Evolutionary conservation across 2,888 invertebrate genomes (phyloP), one percentile per base, ranked within the genome.

Genomic region (Nomada lathburiana): DNA sequence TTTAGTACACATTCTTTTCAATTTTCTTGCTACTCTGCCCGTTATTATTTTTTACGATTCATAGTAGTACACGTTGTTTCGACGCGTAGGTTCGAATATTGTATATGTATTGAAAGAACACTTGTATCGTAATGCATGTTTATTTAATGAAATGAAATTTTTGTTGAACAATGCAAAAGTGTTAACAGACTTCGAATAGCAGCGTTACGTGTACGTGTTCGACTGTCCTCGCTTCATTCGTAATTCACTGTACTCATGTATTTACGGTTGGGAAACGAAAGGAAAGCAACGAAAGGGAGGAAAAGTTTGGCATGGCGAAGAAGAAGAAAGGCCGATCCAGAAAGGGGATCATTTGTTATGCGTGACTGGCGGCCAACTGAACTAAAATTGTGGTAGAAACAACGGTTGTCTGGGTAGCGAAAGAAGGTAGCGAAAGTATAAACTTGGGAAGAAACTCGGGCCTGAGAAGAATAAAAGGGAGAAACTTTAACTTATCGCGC

Each of bases 311-410:
- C 7, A 26, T 2, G n/a, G 36, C 5, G 23, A 18, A 44, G 2
- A 18, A 55, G 9, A 57, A 52, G 23, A 36, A 52, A 18, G 44
- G 57, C 53, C 59, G 62, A 55, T 64, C 52, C 68, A 20, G 52
- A 23, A 52, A 68, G 60, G 68, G 86, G 84, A 83, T 89, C 89
- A 88, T 91, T 92, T 91, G 91, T 91, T 92, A 91, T 92, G 91
- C 91, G 89, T 90, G 90, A 92, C 89, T 90, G 85, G 89, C 89
- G 88, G 83, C 88, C 90, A 85, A 90, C 89, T 79, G 88, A 91
- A 91, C 89, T 89, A 86, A 91, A 91, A 91, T 91, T 90, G 89
- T 84, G 82, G 78, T 76, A 79, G 86, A 83, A 88, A 89, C 88
- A 87, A 89, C 88, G 85, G 75, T 82, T 82, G 86, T 67, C 82